Evolutionary conservation across 2,888 invertebrate genomes (phyloP), one percentile per base, ranked within the genome.

Genomic region (Sacculina carcini): DNA sequence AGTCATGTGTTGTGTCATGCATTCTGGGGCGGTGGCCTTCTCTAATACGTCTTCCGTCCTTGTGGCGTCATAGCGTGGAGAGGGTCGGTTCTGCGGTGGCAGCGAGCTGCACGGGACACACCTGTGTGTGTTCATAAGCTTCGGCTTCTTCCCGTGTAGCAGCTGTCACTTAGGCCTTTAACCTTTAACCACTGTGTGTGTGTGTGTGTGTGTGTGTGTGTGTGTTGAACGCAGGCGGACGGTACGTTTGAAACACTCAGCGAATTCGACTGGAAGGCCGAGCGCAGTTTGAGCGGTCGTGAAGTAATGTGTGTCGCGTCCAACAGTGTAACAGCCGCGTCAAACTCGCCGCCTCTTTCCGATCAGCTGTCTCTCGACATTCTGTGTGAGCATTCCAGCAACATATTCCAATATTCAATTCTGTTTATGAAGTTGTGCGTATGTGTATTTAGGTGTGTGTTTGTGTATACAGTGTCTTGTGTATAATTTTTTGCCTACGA

Each of bases 231-330:
- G 34, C 71, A 78, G 78, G 70, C 71, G 50, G 84, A 84, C 64
- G 78, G 80, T 50, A 86, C 86, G 3, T 82, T 72, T 65, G 77
- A 77, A 57, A 85, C 85, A 7, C 73, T 72, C 59, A 84, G 84
- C 49, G 75, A 76, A 59, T 67, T 86, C 56, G 73, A 75, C 24
- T 85, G 87, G 66, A 75, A 75, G 56, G 85, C 83, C 28, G 77
- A 78, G 5, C 74, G 83, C 44, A 80, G 73, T 64, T 85, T 86
- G 63, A 83, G 86, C 62, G 78, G 77, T 21, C 73, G 72, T 56
- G 75, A 75, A 59, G 78, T 86, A 63, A 75, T 76, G 58, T 87
- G 87, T 62, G 76, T 78, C 60, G 82, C 83, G 1, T 75, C 77
- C 58, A 89, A 89, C 66, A 72, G 78, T 56, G 85, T 87, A 48